Evolutionary conservation across 92 coral and sea anemone genomes (phyloP).

Genomic region (Bergia puertoricense): DNA sequence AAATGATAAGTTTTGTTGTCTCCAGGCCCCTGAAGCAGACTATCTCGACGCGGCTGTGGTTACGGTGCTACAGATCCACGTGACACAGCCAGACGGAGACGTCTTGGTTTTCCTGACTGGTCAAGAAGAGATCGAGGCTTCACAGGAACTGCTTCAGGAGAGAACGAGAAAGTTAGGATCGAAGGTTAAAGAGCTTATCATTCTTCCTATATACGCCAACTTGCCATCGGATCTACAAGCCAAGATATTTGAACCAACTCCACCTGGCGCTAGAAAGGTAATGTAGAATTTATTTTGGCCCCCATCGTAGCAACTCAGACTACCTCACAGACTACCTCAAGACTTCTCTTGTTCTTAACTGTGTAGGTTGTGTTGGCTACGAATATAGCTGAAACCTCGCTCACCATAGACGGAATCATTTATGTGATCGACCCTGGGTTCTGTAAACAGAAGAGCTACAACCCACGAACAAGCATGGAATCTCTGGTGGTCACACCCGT

Average conservation of each 20-base stretch:
- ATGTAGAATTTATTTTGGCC: background rate
- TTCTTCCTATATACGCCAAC: constrained; percentile 95
- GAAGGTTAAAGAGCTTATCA: constrained; percentile 89
- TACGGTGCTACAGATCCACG: constrained; percentile 96
- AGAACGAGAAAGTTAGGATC: constrained; percentile 97
- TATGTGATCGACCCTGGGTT: constrained; percentile 99
- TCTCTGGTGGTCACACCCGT: constrained; percentile 97
- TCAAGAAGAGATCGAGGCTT: constrained; percentile 96
- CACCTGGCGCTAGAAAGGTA: constrained; percentile 99
- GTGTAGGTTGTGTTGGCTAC: constrained; percentile 91
- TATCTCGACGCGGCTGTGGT: constrained; percentile 97
- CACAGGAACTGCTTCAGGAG: constrained; percentile 90
- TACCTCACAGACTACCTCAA: background rate
- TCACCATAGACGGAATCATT: constrained; percentile 94
- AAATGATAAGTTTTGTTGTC: background rate
- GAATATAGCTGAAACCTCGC: constrained; percentile 97
- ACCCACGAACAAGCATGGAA: constrained; percentile 99
- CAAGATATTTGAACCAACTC: constrained; percentile 98
- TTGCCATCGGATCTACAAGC: constrained; percentile 98
- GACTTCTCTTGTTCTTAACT: background rate
- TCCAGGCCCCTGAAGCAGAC: constrained; percentile 99
- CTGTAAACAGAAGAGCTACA: constrained; percentile 98
- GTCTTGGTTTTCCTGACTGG: constrained; percentile 94
- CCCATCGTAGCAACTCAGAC: background rate
- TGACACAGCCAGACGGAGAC: constrained; percentile 95